Evolutionary conservation across 2,888 invertebrate genomes (phyloP).

Genomic region (Malachius bipustulatus): DNA sequence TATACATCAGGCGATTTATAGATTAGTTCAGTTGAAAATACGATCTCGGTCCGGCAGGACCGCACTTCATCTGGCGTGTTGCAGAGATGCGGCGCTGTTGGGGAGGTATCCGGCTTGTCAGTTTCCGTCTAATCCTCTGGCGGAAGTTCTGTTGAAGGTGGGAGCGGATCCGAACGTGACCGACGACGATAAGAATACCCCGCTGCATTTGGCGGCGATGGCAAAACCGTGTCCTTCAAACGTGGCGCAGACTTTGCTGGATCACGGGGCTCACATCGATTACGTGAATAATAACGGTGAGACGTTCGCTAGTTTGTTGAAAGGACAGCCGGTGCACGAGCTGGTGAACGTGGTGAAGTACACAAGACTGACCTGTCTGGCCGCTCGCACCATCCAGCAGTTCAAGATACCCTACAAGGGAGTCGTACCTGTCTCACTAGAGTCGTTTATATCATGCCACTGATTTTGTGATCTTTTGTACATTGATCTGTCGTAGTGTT

Average conservation of each 20-base stretch:
- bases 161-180: conserved; percentile 71
- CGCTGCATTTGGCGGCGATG: conserved; percentile 74
- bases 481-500: neutral
- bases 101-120: conserved; percentile 57
- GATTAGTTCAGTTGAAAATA: conserved; percentile 60
- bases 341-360: conserved; percentile 66
- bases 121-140: conserved; percentile 57
- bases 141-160: conserved; percentile 37
- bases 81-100: conserved; percentile 58
- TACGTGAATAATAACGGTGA: conserved; percentile 64
- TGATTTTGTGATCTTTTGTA: conserved; percentile 22
- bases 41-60: conserved; percentile 52
- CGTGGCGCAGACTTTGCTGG: conserved; percentile 59
- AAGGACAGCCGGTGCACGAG: conserved; percentile 49
- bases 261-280: conserved; percentile 77
- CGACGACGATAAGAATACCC: conserved; percentile 78
- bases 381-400: conserved; percentile 68
- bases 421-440: conserved; percentile 60
- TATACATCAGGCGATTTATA: conserved; percentile 63
- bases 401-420: conserved; percentile 56
- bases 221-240: conserved; percentile 57
- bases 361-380: conserved; percentile 73
- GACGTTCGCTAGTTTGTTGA: conserved; percentile 60
- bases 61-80: conserved; percentile 73
- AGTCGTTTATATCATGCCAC: conserved; percentile 54